Evolutionary conservation across 2,113 vertebrate genomes (phyloP).

Genomic region (Butorides virescens): DNA sequence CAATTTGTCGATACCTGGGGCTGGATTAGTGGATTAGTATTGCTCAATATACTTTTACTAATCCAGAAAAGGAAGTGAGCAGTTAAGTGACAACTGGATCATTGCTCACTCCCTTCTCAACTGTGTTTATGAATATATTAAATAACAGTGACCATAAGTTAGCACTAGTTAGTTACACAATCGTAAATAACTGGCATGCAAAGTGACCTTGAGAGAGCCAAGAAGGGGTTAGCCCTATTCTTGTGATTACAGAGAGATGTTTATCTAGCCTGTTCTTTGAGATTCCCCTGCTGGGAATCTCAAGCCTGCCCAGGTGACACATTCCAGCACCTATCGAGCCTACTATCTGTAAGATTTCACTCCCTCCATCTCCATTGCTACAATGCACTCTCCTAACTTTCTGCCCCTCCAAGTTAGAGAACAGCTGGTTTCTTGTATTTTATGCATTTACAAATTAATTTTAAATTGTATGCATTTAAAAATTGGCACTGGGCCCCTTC

Average conservation of each 20-base stretch:
- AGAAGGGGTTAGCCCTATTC: neutral
- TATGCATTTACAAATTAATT: neutral
- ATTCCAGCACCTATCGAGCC: neutral
- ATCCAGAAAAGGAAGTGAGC: slow-evolving; percentile 48
- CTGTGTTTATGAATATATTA: slow-evolving; percentile 10
- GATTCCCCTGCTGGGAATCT: neutral
- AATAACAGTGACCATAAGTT: neutral
- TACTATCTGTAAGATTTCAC: neutral
- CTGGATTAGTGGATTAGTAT: slow-evolving; percentile 5
- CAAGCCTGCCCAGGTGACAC: neutral
- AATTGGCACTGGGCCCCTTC: neutral
- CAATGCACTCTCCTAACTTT: neutral
- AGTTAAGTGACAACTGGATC: slow-evolving; percentile 12
- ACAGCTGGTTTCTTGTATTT: neutral
- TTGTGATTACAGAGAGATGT: neutral
- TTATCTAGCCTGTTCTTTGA: slow-evolving; percentile 14
- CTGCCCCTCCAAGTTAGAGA: neutral
- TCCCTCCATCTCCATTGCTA: neutral
- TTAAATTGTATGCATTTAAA: neutral
- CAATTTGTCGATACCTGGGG: neutral
- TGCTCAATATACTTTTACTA: slow-evolving; percentile 43
- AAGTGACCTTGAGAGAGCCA: neutral
- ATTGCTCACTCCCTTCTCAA: slow-evolving; percentile 19
- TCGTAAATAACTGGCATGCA: neutral
- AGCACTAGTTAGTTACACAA: neutral